Evolutionary conservation across 2,888 invertebrate genomes (phyloP).

Genomic region (Amblyteles armatorius): DNA sequence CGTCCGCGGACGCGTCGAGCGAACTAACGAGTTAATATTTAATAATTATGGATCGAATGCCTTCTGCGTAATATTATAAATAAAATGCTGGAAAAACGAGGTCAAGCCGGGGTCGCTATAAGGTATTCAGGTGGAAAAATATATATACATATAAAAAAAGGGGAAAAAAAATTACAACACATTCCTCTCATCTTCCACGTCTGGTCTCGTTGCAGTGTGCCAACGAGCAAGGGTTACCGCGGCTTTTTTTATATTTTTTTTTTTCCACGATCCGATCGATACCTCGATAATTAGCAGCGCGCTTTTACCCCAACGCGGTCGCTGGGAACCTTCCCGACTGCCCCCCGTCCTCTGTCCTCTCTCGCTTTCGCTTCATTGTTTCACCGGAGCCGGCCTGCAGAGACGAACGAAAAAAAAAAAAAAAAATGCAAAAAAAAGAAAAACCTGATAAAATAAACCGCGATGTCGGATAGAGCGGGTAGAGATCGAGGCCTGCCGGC

Average conservation of each 20-base stretch:
- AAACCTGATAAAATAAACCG: slow-evolving; percentile 46
- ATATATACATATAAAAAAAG: not conserved
- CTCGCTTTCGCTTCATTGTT: slow-evolving; percentile 65
- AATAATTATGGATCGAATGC: slow-evolving; percentile 19
- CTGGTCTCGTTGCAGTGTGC: slow-evolving; percentile 55
- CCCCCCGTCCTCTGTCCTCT: slow-evolving; percentile 27
- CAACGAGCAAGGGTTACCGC: slow-evolving; percentile 61
- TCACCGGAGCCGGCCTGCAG: slow-evolving; percentile 38
- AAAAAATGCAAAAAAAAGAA: slow-evolving; percentile 19
- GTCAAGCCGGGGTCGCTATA: slow-evolving; percentile 36
- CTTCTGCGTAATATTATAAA: slow-evolving; percentile 40
- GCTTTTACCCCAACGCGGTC: slow-evolving; percentile 58
- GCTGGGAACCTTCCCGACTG: slow-evolving; percentile 53
- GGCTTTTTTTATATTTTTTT: slow-evolving; percentile 26
- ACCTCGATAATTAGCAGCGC: slow-evolving; percentile 71
- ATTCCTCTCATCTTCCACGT: slow-evolving; percentile 18
- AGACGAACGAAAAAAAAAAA: slow-evolving; percentile 35
- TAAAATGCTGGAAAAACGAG: slow-evolving; percentile 52
- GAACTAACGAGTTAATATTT: too few species aligned
- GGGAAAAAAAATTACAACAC: slow-evolving; percentile 42
- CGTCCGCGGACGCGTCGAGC: too few species aligned
- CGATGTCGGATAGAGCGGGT: slow-evolving; percentile 9
- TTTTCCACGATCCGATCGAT: slow-evolving; percentile 71
- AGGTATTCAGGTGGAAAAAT: slow-evolving; percentile 12
- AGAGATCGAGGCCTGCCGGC: slow-evolving; percentile 25